Evolutionary conservation across 2,797 vertebrate species (phyloP), one percentile per base, ranked within the genome.

Genomic region (Trichosurus vulpecula): DNA sequence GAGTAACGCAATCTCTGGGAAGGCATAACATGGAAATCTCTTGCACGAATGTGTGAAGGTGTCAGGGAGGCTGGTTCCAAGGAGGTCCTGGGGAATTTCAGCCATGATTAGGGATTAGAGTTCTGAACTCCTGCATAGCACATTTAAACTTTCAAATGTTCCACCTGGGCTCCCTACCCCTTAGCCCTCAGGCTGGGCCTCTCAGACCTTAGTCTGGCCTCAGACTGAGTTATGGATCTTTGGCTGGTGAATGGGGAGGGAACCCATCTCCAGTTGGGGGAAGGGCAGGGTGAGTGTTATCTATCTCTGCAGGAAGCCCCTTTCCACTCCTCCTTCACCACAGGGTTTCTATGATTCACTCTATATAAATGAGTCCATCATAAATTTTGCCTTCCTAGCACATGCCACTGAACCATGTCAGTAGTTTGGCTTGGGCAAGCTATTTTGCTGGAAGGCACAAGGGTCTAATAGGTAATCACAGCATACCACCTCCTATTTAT

Each of bases 301-400:
- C 87, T 87, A 53, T 31, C 22, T 90, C 52, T 91, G 91, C 1
- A 94, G 56, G 57, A 9, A 91, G 66, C 35, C 3, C 90, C 52
- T 51, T 54, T 95, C 87, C 92, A 92, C 3, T 13, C 1, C 29
- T 25, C 53, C 31, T 22, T 58, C 96, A n/a, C 53, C 13, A 29
- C 94, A 96, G 95, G 41, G n/a, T 92, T 52, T 56, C 30, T 27
- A 47, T 66, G 93, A 95, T 8, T 31, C 96, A 96, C 54, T 92
- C 52, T 93, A 56, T 91, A 56, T n/a, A 94, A 95, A 57, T n/a
- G 93, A 95, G 91, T 52, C 52, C 52, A 92, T 25, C 92, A 52
- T 92, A 94, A 97, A 97, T 89, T 94, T 93, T 66, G 61, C 95
- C 94, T 93, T 94, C 94, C 94, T 13, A 96, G 87, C 53, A 93